Conservation (phyloP, 2,113 vertebrate genomes). For the Catharus minimus region DNA sequence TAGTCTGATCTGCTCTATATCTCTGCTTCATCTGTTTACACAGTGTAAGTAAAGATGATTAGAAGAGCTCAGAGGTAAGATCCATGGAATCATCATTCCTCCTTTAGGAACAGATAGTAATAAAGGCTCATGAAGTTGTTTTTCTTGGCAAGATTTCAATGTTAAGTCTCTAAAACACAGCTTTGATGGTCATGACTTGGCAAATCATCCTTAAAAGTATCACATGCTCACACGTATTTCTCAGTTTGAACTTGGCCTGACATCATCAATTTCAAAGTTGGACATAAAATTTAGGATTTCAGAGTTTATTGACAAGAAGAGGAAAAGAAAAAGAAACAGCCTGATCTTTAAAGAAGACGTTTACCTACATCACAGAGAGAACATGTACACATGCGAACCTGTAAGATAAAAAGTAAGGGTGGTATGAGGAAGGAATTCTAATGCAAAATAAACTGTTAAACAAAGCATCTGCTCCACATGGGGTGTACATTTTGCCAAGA, state of each 20-base stretch:
- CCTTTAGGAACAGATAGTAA: conserved; percentile 21
- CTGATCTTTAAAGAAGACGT: neutral
- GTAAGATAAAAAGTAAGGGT: neutral
- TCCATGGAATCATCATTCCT: conserved; percentile 18
- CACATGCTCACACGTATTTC: neutral
- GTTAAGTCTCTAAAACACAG: conserved; percentile 22
- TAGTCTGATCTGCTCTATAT: neutral
- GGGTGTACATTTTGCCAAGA: neutral
- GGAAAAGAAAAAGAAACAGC: neutral
- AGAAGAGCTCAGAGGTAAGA: conserved; percentile 17
- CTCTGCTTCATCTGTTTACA: neutral
- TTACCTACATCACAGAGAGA: neutral
- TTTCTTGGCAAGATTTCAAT: conserved; percentile 54
- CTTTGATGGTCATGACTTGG: neutral
- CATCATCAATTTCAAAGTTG: neutral
- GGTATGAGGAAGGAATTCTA: neutral
- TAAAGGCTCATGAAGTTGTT: conserved; percentile 41
- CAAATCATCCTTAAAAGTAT: neutral
- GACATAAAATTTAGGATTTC: neutral
- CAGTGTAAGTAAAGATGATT: neutral
- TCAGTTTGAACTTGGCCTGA: neutral
- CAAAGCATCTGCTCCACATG: neutral
- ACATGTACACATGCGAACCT: neutral
- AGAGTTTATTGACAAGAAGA: neutral
- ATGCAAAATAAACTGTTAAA: neutral